Evolutionary conservation across 2,888 invertebrate species (phyloP).

Genomic region (Apotomis turbidana): DNA sequence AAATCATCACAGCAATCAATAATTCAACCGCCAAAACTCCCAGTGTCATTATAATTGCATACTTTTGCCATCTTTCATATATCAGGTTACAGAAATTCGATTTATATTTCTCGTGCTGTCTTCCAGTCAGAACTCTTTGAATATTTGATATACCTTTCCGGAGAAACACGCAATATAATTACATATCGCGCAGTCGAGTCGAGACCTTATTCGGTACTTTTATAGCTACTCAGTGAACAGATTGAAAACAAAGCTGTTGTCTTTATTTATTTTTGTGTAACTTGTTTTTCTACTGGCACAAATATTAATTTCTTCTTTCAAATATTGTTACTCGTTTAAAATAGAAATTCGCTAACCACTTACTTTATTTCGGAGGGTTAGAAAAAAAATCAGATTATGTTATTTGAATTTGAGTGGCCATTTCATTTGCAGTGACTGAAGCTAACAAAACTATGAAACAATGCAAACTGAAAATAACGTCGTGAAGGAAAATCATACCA

Average conservation of each 20-base stretch:
- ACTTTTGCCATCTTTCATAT: conserved; percentile 37
- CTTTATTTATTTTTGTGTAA: no score
- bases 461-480: no score
- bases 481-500: no score
- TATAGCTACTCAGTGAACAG: not conserved
- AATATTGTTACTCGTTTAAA: no score
- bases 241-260: not conserved
- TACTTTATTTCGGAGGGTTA: no score
- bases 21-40: not conserved
- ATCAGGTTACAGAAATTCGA: conserved; percentile 42
- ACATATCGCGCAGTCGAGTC: conserved; percentile 13
- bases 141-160: conserved; percentile 41
- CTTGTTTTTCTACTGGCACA: no score
- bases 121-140: conserved; percentile 40
- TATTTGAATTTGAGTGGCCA: no score
- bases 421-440: no score
- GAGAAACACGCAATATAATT: conserved; percentile 34
- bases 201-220: conserved; percentile 7
- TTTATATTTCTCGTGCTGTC: conserved; percentile 39
- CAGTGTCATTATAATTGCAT: conserved; percentile 12
- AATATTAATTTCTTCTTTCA: no score
- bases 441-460: no score
- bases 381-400: no score
- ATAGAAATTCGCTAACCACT: no score
- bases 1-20: not conserved